Evolutionary conservation across 2,113 vertebrate genomes (phyloP).

Genomic region (Barnardius zonarius): DNA sequence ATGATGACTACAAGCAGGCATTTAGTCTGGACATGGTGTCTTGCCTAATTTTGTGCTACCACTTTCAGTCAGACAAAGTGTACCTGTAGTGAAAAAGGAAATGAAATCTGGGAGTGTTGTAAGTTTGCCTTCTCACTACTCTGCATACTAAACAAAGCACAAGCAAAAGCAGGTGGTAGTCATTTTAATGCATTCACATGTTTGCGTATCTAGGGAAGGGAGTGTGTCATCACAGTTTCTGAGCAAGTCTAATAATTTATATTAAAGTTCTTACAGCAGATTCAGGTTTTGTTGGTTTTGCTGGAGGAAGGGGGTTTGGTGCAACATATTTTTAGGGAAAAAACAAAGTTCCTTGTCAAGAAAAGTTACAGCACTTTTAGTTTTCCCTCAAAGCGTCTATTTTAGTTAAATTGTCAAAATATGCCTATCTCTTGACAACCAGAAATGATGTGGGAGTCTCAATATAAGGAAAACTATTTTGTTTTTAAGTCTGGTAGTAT

Average conservation of each 20-base stretch:
- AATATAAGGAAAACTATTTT: background rate
- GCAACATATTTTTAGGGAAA: background rate
- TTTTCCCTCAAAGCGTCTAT: background rate
- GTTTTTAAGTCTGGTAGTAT: conserved; percentile 9
- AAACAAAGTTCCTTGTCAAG: background rate
- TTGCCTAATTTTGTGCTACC: background rate
- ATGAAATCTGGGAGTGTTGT: background rate
- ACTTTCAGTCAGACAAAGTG: background rate
- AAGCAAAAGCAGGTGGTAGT: background rate
- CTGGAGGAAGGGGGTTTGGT: background rate
- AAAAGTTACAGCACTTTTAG: conserved; percentile 19
- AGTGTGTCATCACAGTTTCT: background rate
- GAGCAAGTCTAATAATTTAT: background rate
- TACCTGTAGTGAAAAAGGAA: background rate
- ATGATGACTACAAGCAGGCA: background rate
- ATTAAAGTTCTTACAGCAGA: background rate
- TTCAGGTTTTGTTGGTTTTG: background rate
- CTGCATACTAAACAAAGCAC: background rate
- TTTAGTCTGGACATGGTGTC: background rate
- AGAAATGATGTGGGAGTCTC: conserved; percentile 20
- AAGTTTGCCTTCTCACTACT: background rate
- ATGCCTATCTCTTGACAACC: conserved; percentile 8
- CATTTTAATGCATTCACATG: conserved; percentile 4
- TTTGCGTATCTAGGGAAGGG: background rate
- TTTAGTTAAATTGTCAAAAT: conserved; percentile 58